Percentiles rank a stretch among this genome's conserved stretches.
phyloP scores from a whole-genome alignment of 2,888 invertebrate genomes.

The Pherbina coryleti region DNA sequence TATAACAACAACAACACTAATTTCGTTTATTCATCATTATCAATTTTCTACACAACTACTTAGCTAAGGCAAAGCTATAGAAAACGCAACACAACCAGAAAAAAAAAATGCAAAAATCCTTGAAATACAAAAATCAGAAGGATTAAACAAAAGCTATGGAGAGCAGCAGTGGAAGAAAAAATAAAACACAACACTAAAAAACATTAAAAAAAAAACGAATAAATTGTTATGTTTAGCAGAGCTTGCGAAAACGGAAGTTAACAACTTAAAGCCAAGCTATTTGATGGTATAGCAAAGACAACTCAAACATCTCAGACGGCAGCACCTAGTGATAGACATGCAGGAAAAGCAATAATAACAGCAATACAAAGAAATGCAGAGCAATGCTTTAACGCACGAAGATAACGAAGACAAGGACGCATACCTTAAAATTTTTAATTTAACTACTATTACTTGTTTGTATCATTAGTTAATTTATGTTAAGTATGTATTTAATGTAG shows the following conservation, averaged over 20 bases:
- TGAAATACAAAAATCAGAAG: background rate
- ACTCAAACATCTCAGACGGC: background rate
- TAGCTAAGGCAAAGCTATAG: background rate
- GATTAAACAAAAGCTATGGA: background rate
- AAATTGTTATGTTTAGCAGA: background rate
- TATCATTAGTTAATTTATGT: background rate
- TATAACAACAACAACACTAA: slow-evolving; percentile 14
- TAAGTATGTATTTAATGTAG: background rate
- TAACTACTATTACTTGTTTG: background rate
- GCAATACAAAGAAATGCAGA: background rate
- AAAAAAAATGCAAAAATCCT: background rate
- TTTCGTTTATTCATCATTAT: slow-evolving; percentile 40
- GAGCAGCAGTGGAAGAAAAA: slow-evolving; percentile 1
- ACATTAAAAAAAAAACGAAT: background rate
- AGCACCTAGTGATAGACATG: background rate
- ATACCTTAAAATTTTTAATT: background rate
- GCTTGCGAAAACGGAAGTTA: background rate
- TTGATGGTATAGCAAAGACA: background rate
- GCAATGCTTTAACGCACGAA: too few relatives aligned
- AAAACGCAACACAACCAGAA: background rate
- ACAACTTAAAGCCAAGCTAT: background rate
- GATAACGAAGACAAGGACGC: too few relatives aligned
- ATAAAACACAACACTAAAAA: background rate
- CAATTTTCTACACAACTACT: slow-evolving; percentile 19
- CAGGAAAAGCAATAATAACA: background rate